A percentile compares a stretch with the other conserved stretches of the same genome.
Evolutionary conservation across 2,888 invertebrate genomes (phyloP).

Genomic region (Sepiola atlantica): DNA sequence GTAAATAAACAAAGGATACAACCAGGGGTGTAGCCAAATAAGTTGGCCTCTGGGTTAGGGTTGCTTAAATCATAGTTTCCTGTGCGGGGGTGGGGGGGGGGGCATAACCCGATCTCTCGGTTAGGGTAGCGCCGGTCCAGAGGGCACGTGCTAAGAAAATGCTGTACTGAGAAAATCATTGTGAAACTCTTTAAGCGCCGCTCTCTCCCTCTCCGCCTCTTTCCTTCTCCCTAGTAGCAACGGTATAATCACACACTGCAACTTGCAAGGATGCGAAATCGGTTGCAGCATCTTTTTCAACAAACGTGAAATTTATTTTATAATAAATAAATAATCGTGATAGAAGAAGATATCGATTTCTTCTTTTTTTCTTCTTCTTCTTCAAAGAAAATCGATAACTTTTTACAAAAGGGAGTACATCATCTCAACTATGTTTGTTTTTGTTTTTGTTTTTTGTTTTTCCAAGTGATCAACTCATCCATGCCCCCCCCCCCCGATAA

Average conservation of each 20-base stretch:
- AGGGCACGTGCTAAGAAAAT: not conserved
- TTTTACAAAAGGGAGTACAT: slow-evolving; percentile 20
- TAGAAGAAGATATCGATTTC: not conserved
- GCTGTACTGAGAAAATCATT: not conserved
- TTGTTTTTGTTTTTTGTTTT: not conserved
- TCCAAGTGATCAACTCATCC: too few relatives aligned
- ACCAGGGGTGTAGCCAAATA: too few relatives aligned
- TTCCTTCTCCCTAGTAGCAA: not conserved
- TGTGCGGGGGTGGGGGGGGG: too few relatives aligned
- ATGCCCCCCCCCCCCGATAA: not conserved
- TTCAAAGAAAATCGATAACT: not conserved
- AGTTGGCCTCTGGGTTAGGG: too few relatives aligned
- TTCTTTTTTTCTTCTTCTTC: not conserved
- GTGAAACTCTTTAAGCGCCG: not conserved
- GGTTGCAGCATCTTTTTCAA: not conserved
- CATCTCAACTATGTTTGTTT: not conserved
- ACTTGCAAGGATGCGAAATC: not conserved
- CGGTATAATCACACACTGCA: not conserved
- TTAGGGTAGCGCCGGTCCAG: not conserved
- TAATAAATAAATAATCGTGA: not conserved
- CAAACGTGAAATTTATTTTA: slow-evolving; percentile 12
- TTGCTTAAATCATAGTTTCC: too few relatives aligned
- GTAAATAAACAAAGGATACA: too few relatives aligned
- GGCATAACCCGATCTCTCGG: too few relatives aligned
- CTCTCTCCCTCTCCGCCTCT: too few relatives aligned